Evolutionary conservation across 2,113 vertebrate genomes (phyloP), one percentile per base, ranked within the genome.

Genomic region (Onychostoma macrolepis): DNA sequence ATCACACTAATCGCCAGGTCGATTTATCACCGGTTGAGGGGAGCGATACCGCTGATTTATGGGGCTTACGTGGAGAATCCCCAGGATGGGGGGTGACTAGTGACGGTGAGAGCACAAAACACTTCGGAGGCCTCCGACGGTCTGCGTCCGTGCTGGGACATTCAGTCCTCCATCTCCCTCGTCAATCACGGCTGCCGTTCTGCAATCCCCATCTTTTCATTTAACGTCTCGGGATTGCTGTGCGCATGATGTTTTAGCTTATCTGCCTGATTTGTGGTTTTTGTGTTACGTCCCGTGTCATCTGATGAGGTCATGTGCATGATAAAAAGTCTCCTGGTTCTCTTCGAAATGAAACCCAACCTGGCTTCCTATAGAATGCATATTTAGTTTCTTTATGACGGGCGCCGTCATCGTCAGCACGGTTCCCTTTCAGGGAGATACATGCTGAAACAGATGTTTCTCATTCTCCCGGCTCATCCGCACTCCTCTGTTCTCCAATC

Each of bases 21-120:
- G 95, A 98, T 97, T 96, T 95, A 96, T 98, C 96, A 96, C 96
- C 93, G 93, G 92, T 93, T 93, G 93, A 94, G 94, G 95, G 92
- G 93, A 94, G 94, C 95, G 94, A 94, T 95, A 93, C 94, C 91
- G 94, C 96, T 97, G 97, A 98, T 97, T 97, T 97, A 97, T 97
- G 96, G 95, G 94, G 93, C 95, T 95, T 94, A 93, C 94, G 93
- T 95, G 92, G 94, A 93, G 96, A 96, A 95, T 96, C 94, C 93
- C 95, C 92, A 91, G 93, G 96, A 96, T 96, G 95, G 94, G 95
- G 95, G 95, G 93, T 94, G 95, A 95, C 95, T 92, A 91, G 94
- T 90, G 93, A 95, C 93, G 93, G 82, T 72, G 86, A 83, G 79
- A 17, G 36, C 78, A 84, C 85, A 88, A 88, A 83, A 86, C 81